Base-by-base conservation (phyloP, 2,113 vertebrate species). In the Mohoua ochrocephala region DNA sequence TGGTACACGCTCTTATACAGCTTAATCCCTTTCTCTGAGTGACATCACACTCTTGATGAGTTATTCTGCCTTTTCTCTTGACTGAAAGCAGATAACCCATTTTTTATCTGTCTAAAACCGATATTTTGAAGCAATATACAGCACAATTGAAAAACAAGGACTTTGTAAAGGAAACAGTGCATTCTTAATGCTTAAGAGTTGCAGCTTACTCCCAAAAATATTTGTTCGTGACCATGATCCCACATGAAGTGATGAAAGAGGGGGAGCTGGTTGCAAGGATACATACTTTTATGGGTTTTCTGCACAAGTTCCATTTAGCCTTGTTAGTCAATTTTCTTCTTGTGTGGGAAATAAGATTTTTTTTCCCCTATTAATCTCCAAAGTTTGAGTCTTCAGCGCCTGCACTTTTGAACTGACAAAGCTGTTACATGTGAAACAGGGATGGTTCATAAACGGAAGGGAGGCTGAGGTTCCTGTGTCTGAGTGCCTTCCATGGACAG, bases 331-430 rank as follows among this genome's bases (percentile, higher is more conserved):
- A 73, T 54, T 79, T 91, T 87, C 35, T 78, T 82, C 19, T 39
- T 71, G 52, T 77, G 33, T 64, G 76, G 28, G 20, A 89, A 83
- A 70, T 47, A 60, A 52, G 41, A 33, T 33, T 78, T 83, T 64
- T 81, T 91, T 93, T 52, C 61, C 44, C 28, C 21, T 84, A 45
- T 64, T 86, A 23, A 53, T 89, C 35, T 87, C 65, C 47, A 64
- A 84, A 79, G 26, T 77, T 53, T 84, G 49, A 84, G 63, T 89
- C 28, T 49, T 88, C 31, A 27, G n/a, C 63, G 71, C 19, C 20
- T 84, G 63, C 37, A 74, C 76, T 88, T 96, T 90, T 95, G 84
- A 89, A 86, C 61, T 86, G 67, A 63, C 27, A 71, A 89, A 88
- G 33, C 52, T 68, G 31, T 82, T 91, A 30, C 84, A 71, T n/a